phyloP scores from a whole-genome alignment of 1,140 invertebrate species.

The Oryctes rhinoceros region DNA sequence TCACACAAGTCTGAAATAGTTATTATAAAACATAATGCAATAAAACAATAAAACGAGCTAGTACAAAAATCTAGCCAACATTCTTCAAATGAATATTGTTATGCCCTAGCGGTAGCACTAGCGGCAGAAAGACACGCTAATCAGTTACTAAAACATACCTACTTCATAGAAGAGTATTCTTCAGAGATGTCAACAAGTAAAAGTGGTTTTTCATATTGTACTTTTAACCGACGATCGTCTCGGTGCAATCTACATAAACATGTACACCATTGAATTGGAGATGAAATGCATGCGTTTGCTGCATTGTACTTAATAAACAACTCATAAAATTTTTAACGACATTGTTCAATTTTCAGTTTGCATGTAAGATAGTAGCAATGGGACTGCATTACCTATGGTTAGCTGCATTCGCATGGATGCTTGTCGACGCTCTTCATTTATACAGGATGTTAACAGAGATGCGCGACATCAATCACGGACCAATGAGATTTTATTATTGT shows the following conservation, averaged over 20 bases:
- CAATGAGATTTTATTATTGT: constrained; percentile 94
- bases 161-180: too few species aligned
- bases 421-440: constrained; percentile 91
- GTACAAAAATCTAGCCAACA: too few species aligned
- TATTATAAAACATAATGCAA: too few species aligned
- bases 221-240: too few species aligned
- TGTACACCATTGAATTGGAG: background rate
- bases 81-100: too few species aligned
- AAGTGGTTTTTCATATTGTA: too few species aligned
- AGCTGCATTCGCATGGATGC: constrained; percentile 87
- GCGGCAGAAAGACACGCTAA: too few species aligned
- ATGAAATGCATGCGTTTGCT: background rate
- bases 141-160: too few species aligned
- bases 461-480: constrained; percentile 94
- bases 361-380: constrained; percentile 91
- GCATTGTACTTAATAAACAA: background rate
- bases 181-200: too few species aligned
- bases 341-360: constrained; percentile 66
- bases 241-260: background rate
- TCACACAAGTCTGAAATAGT: too few species aligned
- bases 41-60: too few species aligned
- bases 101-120: too few species aligned
- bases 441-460: constrained; percentile 96
- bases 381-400: constrained; percentile 93
- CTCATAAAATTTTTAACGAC: constrained; percentile 40